These are phyloP conservation scores for Chloropsis hardwickii DNA, from an alignment of 2,113 vertebrate species.

Conservation along the genomic window DNA sequence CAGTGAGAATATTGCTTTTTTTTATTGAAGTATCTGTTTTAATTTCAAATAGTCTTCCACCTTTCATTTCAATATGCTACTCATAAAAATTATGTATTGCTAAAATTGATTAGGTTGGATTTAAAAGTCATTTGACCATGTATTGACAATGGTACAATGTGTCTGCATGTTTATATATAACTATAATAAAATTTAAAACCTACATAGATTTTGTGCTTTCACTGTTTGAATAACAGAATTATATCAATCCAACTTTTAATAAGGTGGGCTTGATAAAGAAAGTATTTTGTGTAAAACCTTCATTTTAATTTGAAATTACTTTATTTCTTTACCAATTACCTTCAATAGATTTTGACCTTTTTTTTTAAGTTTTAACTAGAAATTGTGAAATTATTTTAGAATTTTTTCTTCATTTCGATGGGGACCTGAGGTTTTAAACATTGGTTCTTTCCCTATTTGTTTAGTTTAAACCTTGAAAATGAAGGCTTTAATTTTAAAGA, in stretches of 20 bases:
- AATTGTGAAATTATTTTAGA: background rate
- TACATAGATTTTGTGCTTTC: background rate
- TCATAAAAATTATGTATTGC: background rate
- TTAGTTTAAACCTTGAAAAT: background rate
- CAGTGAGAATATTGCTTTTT: background rate
- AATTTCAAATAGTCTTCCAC: slow-evolving; percentile 18
- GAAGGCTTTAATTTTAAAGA: background rate
- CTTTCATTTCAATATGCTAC: background rate
- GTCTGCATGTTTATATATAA: background rate
- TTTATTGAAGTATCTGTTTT: background rate
- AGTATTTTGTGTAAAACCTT: background rate
- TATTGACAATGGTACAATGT: background rate
- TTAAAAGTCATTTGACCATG: background rate
- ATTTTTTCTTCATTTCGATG: background rate
- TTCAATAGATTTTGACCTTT: background rate
- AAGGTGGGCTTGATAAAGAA: background rate
- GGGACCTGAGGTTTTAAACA: background rate
- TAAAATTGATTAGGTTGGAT: background rate
- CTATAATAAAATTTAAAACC: background rate
- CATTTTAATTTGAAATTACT: background rate
- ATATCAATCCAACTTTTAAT: background rate
- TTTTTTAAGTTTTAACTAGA: background rate
- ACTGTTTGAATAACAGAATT: background rate
- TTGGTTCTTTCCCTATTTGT: background rate
- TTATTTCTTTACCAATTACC: background rate